Evolutionary conservation across 2,797 vertebrate species (phyloP), one percentile per base, ranked within the genome.

Genomic region (Sebastes trivittatus): DNA sequence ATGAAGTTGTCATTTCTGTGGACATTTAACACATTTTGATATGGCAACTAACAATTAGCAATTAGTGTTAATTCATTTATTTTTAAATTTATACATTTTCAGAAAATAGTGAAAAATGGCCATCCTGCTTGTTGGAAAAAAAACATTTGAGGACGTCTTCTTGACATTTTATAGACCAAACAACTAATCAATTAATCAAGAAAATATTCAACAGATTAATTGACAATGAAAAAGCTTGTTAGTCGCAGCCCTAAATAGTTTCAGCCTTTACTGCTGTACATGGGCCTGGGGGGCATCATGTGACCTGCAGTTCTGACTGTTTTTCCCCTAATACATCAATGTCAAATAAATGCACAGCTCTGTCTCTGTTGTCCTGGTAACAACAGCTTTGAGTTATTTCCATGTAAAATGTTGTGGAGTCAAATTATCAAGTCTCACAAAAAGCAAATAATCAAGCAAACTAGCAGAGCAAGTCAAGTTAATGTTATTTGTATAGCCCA

Each of bases 251-350:
- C 38, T 42, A 16, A 42, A 42, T 42, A 0, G 38, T 42, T n/a
- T 72, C 11, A 32, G 70, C n/a, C 11, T 72, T n/a, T 58, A 27
- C 42, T 22, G 20, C 2, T 32, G 20, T 54, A 32, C 2, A 10
- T 22, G 18, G 2, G 25, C 14, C 22, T 34, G 27, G 22, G 22
- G 13, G 30, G 23, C 4, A 0, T 65, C 8, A 32, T 11, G 10
- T 25, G 34, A 49, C 16, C 10, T 34, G 38, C 55, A 52, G 46
- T 4, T 52, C 46, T 52, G 46, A 52, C 18, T n/a, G 1, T 49
- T 0, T n/a, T n/a, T 0, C 6, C 46, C 2, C 46, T 1, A 52
- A 52, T n/a, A 52, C 18, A 56, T 58, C 23, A 5, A 16, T 0
- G 3, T 16, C 13, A 7, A 58, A 58, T 27, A 13, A 27, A 58